phyloP scores from a whole-genome alignment of 2,113 vertebrate species.

The Chaetura pelagica region DNA sequence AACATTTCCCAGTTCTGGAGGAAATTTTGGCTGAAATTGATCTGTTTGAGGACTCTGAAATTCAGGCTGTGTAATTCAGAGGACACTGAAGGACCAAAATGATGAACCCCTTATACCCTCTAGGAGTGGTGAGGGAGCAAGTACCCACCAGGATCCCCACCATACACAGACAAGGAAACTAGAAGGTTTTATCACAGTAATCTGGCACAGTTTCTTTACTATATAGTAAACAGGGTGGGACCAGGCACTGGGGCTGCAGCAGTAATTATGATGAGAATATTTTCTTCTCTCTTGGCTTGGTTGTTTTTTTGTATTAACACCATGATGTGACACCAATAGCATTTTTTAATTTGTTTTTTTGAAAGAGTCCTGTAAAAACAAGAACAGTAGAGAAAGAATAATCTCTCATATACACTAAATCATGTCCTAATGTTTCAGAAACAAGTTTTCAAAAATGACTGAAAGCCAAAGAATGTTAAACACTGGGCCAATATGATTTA shows the following conservation, averaged over 20 bases:
- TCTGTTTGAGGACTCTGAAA: not conserved
- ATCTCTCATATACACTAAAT: not conserved
- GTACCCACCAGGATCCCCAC: not conserved
- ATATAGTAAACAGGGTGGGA: rapidly evolving
- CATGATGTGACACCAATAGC: not conserved
- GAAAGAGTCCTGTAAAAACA: not conserved
- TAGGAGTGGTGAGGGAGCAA: not conserved
- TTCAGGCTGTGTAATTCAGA: not conserved
- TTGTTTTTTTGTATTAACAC: not conserved
- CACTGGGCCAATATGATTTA: not conserved
- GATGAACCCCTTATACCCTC: not conserved
- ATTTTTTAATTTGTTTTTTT: not conserved
- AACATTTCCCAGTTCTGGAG: not conserved
- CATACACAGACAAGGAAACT: not conserved
- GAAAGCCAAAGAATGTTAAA: not conserved
- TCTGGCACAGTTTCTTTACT: not conserved
- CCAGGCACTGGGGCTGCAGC: not conserved
- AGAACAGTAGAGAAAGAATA: not conserved
- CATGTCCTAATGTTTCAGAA: not conserved
- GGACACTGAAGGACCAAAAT: not conserved
- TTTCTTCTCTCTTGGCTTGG: not conserved
- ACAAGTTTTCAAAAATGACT: not conserved
- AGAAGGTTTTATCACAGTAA: not conserved
- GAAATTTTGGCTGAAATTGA: not conserved
- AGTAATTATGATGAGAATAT: not conserved